phyloP scores from a whole-genome alignment of 2,888 invertebrate species.

The Hydrotaea cyrtoneurina region DNA sequence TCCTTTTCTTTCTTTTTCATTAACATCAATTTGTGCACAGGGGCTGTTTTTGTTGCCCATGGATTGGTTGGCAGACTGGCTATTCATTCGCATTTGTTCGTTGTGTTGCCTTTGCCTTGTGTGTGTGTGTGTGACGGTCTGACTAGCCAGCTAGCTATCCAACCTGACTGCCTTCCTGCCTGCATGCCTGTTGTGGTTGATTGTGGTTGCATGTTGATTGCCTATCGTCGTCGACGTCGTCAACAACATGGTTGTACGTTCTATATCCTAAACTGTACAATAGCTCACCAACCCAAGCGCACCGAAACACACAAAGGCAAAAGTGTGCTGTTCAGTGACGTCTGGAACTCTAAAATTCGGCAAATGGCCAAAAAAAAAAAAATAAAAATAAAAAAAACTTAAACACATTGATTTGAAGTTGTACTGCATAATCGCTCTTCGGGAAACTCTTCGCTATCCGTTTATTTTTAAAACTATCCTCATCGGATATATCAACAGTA shows the following conservation, averaged over 20 bases:
- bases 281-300: not conserved
- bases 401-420: not conserved
- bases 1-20: slow-evolving; percentile 34
- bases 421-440: not conserved
- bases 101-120: not conserved
- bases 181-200: slow-evolving; percentile 60
- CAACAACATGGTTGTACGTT: slow-evolving; percentile 32
- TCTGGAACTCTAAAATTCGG: slow-evolving; percentile 25
- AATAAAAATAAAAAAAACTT: not conserved
- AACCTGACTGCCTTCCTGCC: slow-evolving; percentile 13
- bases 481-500: too few relatives aligned
- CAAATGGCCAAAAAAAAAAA: not conserved
- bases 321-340: slow-evolving; percentile 47
- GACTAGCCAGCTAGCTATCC: slow-evolving; percentile 18
- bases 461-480: too few relatives aligned
- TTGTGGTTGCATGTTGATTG: slow-evolving; percentile 67
- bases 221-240: slow-evolving; percentile 59
- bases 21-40: slow-evolving; percentile 47
- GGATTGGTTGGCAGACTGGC: slow-evolving; percentile 49
- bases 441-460: too few relatives aligned
- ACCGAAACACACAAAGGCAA: slow-evolving; percentile 27
- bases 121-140: not conserved
- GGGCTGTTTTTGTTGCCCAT: slow-evolving; percentile 49
- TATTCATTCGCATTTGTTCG: slow-evolving; percentile 55
- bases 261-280: slow-evolving; percentile 50